These are phyloP conservation scores for Celastrina argiolus DNA, from an alignment of 2,888 invertebrate genomes.

Conservation along the genomic window DNA sequence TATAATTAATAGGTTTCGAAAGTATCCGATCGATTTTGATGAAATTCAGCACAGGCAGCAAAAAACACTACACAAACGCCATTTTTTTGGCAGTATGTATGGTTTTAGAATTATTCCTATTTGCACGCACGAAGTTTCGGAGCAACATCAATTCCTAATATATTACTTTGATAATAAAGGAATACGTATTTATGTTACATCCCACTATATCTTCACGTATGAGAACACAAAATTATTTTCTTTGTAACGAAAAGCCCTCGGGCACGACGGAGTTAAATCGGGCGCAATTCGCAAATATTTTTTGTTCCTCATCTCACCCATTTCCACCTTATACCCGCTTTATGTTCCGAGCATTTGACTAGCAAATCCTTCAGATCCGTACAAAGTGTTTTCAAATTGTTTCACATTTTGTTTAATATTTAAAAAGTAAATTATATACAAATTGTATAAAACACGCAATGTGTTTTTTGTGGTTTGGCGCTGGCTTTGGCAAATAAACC, in stretches of 20 bases:
- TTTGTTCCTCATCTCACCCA: constrained; percentile 1
- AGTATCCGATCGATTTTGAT: no score
- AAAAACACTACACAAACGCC: no score
- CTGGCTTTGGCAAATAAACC: not conserved
- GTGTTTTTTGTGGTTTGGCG: not conserved
- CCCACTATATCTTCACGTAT: not conserved
- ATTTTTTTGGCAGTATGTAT: no score
- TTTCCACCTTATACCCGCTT: not conserved
- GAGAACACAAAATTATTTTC: not conserved
- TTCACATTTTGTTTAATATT: not conserved
- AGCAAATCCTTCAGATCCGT: not conserved
- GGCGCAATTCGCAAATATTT: not conserved
- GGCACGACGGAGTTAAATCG: not conserved
- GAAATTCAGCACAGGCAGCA: no score
- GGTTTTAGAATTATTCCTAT: no score
- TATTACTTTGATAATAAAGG: no score
- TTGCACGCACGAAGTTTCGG: no score
- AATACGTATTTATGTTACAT: not conserved
- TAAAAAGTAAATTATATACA: not conserved
- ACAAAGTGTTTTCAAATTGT: not conserved
- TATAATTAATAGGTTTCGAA: no score
- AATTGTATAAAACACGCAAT: not conserved
- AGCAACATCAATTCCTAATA: no score
- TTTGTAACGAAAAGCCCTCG: constrained; percentile 2
- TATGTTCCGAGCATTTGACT: not conserved